phyloP scores from a whole-genome alignment of 2,797 vertebrate species.

The Rallus crepitans region DNA sequence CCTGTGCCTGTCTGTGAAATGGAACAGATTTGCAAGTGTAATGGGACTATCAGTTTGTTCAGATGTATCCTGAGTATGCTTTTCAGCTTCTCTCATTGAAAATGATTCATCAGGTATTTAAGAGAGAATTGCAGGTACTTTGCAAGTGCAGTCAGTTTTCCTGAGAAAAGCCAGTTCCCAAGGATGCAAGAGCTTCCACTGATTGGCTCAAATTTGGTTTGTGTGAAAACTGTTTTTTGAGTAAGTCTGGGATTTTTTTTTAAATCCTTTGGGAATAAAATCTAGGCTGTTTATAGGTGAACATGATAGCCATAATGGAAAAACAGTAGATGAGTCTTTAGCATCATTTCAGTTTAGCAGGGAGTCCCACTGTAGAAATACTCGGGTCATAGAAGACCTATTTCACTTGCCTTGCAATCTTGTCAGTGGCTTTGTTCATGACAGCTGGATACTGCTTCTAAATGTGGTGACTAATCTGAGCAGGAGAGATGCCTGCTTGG shows the following conservation, averaged over 20 bases:
- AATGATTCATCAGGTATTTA: not conserved
- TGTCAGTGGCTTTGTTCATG: not conserved
- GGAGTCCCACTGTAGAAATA: not conserved
- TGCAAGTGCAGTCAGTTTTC: not conserved
- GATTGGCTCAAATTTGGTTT: not conserved
- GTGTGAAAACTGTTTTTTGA: not conserved
- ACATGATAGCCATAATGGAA: not conserved
- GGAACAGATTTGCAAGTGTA: not conserved
- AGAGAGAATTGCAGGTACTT: not conserved
- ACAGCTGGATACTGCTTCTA: not conserved
- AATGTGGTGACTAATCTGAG: not conserved
- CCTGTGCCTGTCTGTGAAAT: not conserved
- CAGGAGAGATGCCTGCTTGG: not conserved
- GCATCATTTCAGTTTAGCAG: not conserved
- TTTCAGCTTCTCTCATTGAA: not conserved
- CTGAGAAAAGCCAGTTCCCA: not conserved
- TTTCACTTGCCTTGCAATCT: not conserved
- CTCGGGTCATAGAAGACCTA: not conserved
- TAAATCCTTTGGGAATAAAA: not conserved
- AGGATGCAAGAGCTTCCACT: not conserved
- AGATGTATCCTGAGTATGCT: not conserved
- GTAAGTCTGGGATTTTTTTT: not conserved
- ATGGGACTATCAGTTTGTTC: not conserved
- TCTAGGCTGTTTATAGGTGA: not conserved
- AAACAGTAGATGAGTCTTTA: not conserved